Conservation (phyloP, 2,113 vertebrate species). For the Dryoscopus gambensis region DNA sequence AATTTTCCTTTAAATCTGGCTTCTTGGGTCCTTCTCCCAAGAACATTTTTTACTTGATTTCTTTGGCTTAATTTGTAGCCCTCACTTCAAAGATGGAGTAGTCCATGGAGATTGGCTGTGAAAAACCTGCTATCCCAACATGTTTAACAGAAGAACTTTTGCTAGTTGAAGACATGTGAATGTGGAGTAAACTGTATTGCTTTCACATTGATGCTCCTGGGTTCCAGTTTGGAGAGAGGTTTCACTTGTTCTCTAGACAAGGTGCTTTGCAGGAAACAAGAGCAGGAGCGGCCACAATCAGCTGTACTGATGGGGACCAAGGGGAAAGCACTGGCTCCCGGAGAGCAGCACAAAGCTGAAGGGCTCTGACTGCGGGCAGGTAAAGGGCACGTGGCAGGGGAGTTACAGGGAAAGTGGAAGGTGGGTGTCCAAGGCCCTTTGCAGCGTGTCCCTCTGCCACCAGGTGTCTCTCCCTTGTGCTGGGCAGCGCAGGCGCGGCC, state of each 20-base stretch:
- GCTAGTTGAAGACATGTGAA: neutral
- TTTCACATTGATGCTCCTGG: neutral
- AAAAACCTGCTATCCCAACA: neutral
- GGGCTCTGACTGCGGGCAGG: fast-evolving
- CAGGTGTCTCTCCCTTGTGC: neutral
- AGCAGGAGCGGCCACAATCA: fast-evolving
- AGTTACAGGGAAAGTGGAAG: too few relatives aligned
- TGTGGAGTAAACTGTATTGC: neutral
- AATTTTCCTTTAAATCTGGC: neutral
- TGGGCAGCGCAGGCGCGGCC: fast-evolving
- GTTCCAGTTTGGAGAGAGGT: neutral
- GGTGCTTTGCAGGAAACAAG: neutral
- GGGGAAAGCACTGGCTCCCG: fast-evolving
- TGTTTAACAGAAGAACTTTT: neutral
- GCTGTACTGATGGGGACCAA: fast-evolving
- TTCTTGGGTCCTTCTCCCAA: neutral
- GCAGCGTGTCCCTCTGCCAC: neutral
- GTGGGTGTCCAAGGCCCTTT: fast-evolving
- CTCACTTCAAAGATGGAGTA: neutral
- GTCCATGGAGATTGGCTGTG: neutral
- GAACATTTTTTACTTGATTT: neutral
- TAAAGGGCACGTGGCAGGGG: fast-evolving
- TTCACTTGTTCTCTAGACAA: neutral
- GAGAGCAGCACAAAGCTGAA: neutral
- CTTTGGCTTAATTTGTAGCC: neutral